Base-by-base conservation (phyloP, 2,797 vertebrate genomes). In the Rhynchonycteris naso region DNA sequence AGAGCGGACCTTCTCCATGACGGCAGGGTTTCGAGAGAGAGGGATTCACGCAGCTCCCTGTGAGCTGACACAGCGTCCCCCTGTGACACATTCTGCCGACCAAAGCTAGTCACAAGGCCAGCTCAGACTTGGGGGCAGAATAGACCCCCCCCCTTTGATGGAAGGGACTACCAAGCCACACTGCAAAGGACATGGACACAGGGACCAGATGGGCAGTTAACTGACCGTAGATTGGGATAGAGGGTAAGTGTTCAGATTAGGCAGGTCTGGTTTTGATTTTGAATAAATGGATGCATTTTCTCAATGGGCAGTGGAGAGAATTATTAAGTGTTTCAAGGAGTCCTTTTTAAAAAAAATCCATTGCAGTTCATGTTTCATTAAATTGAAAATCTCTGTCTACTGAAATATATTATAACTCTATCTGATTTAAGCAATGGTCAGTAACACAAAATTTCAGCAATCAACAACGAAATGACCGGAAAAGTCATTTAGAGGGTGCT, bases 151-250 rank as follows among this genome's bases (percentile, higher is more conserved):
- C 54, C 63, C 0, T 2, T 72, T 16, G 19, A 50, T 0, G 6
- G 30, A 7, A 15, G 28, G 28, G 12, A 1, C 79, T 63, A 15
- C 30, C 33, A 10, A 30, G 8, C 21, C 38, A 7, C 24, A 19
- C 3, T 1, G 10, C 61, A 3, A 18, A 50, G 79, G 59, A 12
- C 0, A 0, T 18, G 43, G 24, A 11, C 9, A 14, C 5, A 4
- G 74, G 56, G 13, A 2, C 43, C 79, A 3, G 5, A 14, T 72
- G 30, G 14, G 13, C 59, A 18, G 4, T 18, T 11, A 18, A 5
- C 5, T 1, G 30, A 26, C 28, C 43, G 14, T 1, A 1, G 21
- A 11, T 9, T 63, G 47, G 24, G 30, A 24, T 15, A 9, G 0
- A 19, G 33, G 4, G 19, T 21, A 38, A 68, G n/a, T 8, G 28